These are phyloP conservation scores for Halocynthia roretzi DNA, from an alignment of 23 tunicate genomes.

Conservation along the genomic window DNA sequence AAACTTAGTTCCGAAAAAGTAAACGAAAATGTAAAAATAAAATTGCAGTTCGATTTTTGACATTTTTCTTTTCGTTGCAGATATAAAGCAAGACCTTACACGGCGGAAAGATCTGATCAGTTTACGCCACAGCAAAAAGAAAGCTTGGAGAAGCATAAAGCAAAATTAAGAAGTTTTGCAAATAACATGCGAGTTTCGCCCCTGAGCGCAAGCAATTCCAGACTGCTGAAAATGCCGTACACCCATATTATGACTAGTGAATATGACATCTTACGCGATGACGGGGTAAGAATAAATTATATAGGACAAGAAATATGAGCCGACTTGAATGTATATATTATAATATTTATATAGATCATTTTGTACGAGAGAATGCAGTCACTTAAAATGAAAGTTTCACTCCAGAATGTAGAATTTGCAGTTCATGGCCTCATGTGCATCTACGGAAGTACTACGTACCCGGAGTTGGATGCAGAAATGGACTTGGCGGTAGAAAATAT, in stretches of 20 bases:
- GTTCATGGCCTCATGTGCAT: background rate
- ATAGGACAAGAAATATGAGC: background rate
- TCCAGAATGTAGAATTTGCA: conserved; percentile 30
- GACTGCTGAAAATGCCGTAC: conserved; percentile 19
- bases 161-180: background rate
- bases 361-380: conserved; percentile 47
- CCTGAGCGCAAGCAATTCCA: conserved; percentile 29
- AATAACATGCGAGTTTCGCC: conserved; percentile 46
- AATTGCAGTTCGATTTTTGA: background rate
- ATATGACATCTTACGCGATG: conserved; percentile 72
- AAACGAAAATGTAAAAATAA: conserved; percentile 2
- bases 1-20: conserved; percentile 39
- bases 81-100: background rate
- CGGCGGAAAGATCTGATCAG: background rate
- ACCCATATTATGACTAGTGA: conserved; percentile 56
- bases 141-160: background rate
- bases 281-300: conserved; percentile 45
- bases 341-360: conserved; percentile 38
- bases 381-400: conserved; percentile 16
- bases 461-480: background rate
- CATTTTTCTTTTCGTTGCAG: background rate
- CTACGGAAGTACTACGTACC: background rate
- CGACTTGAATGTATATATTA: background rate
- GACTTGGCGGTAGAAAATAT: background rate
- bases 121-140: background rate